Conservation (phyloP, 2,113 vertebrate genomes). For the Eupsittula cactorum region DNA sequence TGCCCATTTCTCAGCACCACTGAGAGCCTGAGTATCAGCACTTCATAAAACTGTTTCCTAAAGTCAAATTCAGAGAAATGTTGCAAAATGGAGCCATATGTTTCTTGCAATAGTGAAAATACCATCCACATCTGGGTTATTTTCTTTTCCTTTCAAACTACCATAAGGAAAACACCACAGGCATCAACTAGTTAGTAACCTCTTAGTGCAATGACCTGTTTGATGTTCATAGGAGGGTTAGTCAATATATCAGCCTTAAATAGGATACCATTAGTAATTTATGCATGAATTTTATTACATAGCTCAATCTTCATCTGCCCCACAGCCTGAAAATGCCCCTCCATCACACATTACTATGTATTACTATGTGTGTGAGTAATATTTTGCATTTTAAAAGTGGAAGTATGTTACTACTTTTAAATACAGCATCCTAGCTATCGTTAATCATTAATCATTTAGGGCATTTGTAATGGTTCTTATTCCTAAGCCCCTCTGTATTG, state of each 20-base stretch:
- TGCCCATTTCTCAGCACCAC: neutral
- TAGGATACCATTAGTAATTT: slow-evolving; percentile 28
- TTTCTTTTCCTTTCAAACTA: slow-evolving; percentile 8
- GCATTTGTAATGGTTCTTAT: neutral
- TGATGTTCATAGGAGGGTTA: slow-evolving; percentile 22
- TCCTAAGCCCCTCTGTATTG: neutral
- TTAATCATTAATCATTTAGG: neutral
- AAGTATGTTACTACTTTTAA: neutral
- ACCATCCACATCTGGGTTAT: neutral
- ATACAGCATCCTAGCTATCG: neutral
- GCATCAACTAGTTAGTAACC: slow-evolving; percentile 10
- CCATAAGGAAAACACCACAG: slow-evolving; percentile 24
- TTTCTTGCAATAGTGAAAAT: neutral
- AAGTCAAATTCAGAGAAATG: neutral
- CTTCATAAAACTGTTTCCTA: slow-evolving; percentile 4
- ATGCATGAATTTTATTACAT: neutral
- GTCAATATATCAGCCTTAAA: slow-evolving; percentile 33
- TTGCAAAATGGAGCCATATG: neutral
- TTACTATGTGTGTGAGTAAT: neutral
- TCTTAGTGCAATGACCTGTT: slow-evolving; percentile 30
- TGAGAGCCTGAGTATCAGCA: neutral
- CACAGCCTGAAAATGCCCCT: neutral
- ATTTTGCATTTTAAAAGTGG: neutral
- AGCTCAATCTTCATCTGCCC: neutral
- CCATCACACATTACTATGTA: neutral